These are phyloP conservation scores for Pteruthius melanotis DNA, from an alignment of 2,113 vertebrate species.

Conservation along the genomic window DNA sequence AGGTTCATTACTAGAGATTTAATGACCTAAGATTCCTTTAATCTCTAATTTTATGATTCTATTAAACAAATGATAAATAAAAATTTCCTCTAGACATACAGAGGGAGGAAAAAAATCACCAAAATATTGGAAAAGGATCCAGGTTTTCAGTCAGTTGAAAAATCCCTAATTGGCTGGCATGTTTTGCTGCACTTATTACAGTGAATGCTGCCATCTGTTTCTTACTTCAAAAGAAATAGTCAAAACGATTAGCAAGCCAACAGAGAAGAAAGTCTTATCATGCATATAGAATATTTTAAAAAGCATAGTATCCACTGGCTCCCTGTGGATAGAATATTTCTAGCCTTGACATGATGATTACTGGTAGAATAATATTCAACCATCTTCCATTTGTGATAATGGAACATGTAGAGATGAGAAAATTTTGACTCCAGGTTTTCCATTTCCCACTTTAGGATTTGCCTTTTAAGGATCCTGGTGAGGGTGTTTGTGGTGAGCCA, in stretches of 20 bases:
- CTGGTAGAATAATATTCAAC: background rate
- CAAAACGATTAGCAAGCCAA: conserved; percentile 33
- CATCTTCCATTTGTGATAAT: background rate
- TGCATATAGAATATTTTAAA: background rate
- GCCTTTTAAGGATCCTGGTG: background rate
- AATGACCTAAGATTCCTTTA: background rate
- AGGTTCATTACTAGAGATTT: background rate
- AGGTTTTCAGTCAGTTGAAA: conserved; percentile 38
- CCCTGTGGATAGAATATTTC: conserved; percentile 5
- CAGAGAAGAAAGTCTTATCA: background rate
- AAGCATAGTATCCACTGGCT: background rate
- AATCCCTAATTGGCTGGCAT: conserved; percentile 47
- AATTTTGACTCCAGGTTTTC: background rate
- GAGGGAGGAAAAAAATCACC: background rate
- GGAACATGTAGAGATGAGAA: background rate
- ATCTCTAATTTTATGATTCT: background rate
- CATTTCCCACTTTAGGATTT: background rate
- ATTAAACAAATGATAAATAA: conserved; percentile 34
- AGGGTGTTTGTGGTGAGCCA: background rate
- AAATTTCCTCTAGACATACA: background rate
- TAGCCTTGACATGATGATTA: background rate
- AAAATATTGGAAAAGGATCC: conserved; percentile 26
- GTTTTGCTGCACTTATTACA: conserved; percentile 42
- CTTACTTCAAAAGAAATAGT: conserved; percentile 53
- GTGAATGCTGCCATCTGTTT: conserved; percentile 60